Evolutionary conservation across 2,888 invertebrate genomes (phyloP).

Genomic region (Eurois occulta): DNA sequence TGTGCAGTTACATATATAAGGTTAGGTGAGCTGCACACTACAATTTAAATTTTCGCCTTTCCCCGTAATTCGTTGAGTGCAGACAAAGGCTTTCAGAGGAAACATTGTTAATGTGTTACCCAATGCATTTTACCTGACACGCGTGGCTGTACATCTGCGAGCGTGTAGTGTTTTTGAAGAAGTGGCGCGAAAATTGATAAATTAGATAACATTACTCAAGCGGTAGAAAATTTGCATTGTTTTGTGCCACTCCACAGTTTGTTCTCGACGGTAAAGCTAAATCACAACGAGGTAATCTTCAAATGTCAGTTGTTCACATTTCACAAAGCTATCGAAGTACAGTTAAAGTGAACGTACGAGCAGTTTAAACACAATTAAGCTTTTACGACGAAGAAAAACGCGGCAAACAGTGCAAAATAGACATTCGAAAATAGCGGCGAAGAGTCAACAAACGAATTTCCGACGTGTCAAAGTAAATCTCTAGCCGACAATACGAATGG

Average conservation of each 20-base stretch:
- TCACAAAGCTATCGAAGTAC: constrained; percentile 39
- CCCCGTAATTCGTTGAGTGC: constrained; percentile 86
- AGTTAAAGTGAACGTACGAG: constrained; percentile 54
- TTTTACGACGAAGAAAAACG: constrained; percentile 72
- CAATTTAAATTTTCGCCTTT: constrained; percentile 90
- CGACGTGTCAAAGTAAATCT: constrained; percentile 89
- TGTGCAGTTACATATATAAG: too few species aligned
- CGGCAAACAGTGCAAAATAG: constrained; percentile 69
- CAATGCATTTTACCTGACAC: constrained; percentile 82
- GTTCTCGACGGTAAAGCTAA: constrained; percentile 21
- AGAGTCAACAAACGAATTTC: constrained; percentile 87
- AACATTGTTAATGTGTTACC: constrained; percentile 86
- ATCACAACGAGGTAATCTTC: constrained; percentile 39
- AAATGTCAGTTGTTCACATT: constrained; percentile 43
- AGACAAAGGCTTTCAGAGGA: constrained; percentile 86
- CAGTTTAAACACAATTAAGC: constrained; percentile 71
- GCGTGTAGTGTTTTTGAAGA: constrained; percentile 60
- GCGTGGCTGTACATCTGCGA: constrained; percentile 66
- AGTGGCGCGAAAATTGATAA: constrained; percentile 63
- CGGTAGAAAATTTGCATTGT: constrained; percentile 48
- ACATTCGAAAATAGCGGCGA: constrained; percentile 78
- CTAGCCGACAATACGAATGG: constrained; percentile 88
- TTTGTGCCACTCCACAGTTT: constrained; percentile 32
- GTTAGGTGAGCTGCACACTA: too few species aligned
- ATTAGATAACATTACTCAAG: constrained; percentile 54